Evolutionary conservation across 30 jellyfish, hydroid and myxozoan species (phyloP), one percentile per base, ranked within the genome.

Genomic region (Haliclystus octoradiatus): DNA sequence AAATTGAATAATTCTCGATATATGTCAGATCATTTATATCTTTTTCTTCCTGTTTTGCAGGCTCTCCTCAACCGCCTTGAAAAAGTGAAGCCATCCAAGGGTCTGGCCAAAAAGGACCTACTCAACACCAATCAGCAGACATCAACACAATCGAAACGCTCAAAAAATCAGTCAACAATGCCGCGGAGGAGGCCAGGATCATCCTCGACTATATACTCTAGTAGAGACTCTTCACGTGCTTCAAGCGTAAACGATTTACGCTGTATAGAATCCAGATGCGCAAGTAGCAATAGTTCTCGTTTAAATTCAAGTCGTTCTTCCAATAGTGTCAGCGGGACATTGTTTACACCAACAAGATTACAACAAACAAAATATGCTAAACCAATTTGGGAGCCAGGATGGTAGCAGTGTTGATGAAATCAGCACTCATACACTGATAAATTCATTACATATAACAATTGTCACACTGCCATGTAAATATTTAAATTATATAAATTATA

Each of bases 41-140:
- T n/a, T n/a, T 40, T 9, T 40, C 19, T 5, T 40, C 14, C 19
- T 19, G 57, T 26, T 28, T 71, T 49, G 1, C 66, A 80, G 93
- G 93, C 93, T 25, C 40, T 80, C 28, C 73, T 80, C 1, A 66
- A 79, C 0, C 75, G 92, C 1, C 75, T 88, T 2, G 93, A 88
- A 72, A 74, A 50, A 46, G 93, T 81, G 28, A 88, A 88, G 66
- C 97, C 97, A n/a, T 71, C 97, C 31, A 81, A 69, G 35, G 93
- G 52, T 15, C 76, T 88, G 9, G 50, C 93, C 7, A 64, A 93
- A 26, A 81, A 74, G 51, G 80, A 74, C 50, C 72, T 88, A 13
- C 70, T 88, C 23, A 26, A 68, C 32, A 93, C 80, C 32, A 94
- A 88, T 60, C 70, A 53, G 34, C 74, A 69, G 66, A 79, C 70